Evolutionary conservation across 2,888 invertebrate genomes (phyloP).

Genomic region (Exocentrus adspersus): DNA sequence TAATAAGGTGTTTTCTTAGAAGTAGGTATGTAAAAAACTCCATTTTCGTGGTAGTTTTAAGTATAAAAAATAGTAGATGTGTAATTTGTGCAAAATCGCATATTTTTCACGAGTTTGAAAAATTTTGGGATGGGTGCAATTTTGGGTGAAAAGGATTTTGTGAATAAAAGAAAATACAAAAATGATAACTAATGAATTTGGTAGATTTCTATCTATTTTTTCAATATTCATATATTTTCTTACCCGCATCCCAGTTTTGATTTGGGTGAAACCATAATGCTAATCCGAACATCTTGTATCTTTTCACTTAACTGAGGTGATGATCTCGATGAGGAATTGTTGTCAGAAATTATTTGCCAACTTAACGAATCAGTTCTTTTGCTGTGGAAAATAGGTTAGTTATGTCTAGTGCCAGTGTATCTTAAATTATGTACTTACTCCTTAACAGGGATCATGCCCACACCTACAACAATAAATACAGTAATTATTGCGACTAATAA

Average conservation of each 20-base stretch:
- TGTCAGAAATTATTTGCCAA: slow-evolving; percentile 81
- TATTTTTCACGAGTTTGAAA: no score
- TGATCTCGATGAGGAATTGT: slow-evolving; percentile 65
- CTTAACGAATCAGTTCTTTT: slow-evolving; percentile 80
- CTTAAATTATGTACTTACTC: slow-evolving; percentile 74
- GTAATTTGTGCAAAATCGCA: no score
- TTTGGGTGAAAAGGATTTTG: no score
- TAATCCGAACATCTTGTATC: slow-evolving; percentile 76
- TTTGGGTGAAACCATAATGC: slow-evolving; percentile 82
- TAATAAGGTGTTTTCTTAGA: no score
- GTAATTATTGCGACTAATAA: neutral
- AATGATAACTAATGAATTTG: neutral
- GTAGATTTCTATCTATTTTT: neutral
- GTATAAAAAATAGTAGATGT: no score
- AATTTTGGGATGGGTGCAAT: no score
- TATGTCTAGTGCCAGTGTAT: neutral
- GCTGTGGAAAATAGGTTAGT: slow-evolving; percentile 63
- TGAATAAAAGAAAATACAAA: no score
- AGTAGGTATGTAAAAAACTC: no score
- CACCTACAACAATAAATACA: slow-evolving; percentile 73
- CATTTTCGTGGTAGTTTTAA: no score
- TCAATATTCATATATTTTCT: slow-evolving; percentile 49
- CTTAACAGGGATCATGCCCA: slow-evolving; percentile 93
- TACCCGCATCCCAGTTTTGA: slow-evolving; percentile 88
- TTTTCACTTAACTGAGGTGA: slow-evolving; percentile 68